Conservation (phyloP, 2,113 vertebrate genomes). For the Pica pica region DNA sequence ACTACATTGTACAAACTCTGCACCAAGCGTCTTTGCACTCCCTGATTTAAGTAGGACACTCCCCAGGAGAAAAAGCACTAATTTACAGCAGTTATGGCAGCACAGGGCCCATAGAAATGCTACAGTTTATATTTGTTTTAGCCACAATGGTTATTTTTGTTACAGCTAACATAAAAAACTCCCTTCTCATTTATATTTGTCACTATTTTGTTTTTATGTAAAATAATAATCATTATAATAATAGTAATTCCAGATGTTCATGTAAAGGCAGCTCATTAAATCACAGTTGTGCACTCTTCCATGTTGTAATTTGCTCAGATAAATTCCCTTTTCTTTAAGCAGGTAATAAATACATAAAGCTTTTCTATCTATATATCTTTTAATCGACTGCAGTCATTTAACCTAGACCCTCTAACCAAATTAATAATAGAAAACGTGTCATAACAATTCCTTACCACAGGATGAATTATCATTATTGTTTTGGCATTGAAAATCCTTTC, state of each 20-base stretch:
- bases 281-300: conserved; percentile 29
- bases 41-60: conserved; percentile 18
- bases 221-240: conserved; percentile 1
- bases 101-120: neutral
- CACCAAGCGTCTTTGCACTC: neutral
- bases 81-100: conserved; percentile 8
- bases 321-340: conserved; percentile 57
- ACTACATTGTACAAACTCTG: neutral
- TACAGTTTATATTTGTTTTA: neutral
- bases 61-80: conserved; percentile 4
- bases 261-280: conserved; percentile 7
- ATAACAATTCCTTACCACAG: conserved; percentile 64
- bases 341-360: conserved; percentile 53
- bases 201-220: conserved; percentile 28
- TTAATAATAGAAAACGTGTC: conserved; percentile 68
- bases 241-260: conserved; percentile 19
- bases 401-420: conserved; percentile 56
- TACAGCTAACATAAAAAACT: neutral
- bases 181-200: neutral
- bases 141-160: neutral
- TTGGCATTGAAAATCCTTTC: conserved; percentile 59
- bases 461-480: conserved; percentile 67
- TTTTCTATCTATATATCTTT: conserved; percentile 61
- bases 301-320: conserved; percentile 37
- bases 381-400: conserved; percentile 65